Conservation (phyloP, 2,888 invertebrate genomes). For the Zeuzera pyrina region DNA sequence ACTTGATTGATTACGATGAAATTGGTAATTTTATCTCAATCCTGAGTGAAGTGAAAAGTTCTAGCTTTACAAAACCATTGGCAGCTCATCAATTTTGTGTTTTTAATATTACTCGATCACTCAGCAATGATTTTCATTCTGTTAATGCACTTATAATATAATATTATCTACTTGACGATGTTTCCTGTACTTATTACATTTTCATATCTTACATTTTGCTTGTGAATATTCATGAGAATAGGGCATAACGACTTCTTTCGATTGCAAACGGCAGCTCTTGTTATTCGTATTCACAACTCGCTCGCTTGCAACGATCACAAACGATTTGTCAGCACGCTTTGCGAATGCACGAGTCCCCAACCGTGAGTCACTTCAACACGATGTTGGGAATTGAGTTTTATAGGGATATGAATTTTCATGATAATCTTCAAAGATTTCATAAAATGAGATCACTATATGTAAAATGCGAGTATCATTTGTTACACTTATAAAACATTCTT, state of each 20-base stretch:
- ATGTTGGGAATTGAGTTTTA: too few relatives aligned
- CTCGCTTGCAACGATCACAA: constrained; percentile 8
- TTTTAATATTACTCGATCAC: constrained; percentile 4
- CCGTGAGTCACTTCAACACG: constrained; percentile 6
- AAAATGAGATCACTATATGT: too few relatives aligned
- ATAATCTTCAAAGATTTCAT: too few relatives aligned
- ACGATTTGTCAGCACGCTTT: constrained; percentile 21
- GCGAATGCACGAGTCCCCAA: constrained; percentile 14
- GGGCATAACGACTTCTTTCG: too few relatives aligned
- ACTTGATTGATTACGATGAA: constrained; percentile 43
- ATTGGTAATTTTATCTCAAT: constrained; percentile 37
- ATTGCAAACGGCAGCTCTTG: too few relatives aligned
- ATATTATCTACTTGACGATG: too few relatives aligned
- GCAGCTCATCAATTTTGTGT: constrained; percentile 13
- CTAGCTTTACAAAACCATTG: constrained; percentile 10
- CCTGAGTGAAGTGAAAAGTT: constrained; percentile 24
- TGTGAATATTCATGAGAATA: too few relatives aligned
- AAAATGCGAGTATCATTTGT: too few relatives aligned
- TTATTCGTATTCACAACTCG: not conserved
- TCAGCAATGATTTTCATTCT: not conserved
- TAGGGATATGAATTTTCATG: too few relatives aligned
- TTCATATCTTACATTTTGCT: too few relatives aligned
- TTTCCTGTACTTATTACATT: too few relatives aligned
- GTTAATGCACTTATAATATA: not conserved
- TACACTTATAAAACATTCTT: too few relatives aligned